Evolutionary conservation across 1,140 invertebrate genomes (phyloP), one percentile per base, ranked within the genome.

Genomic region (Lepidurus apus): DNA sequence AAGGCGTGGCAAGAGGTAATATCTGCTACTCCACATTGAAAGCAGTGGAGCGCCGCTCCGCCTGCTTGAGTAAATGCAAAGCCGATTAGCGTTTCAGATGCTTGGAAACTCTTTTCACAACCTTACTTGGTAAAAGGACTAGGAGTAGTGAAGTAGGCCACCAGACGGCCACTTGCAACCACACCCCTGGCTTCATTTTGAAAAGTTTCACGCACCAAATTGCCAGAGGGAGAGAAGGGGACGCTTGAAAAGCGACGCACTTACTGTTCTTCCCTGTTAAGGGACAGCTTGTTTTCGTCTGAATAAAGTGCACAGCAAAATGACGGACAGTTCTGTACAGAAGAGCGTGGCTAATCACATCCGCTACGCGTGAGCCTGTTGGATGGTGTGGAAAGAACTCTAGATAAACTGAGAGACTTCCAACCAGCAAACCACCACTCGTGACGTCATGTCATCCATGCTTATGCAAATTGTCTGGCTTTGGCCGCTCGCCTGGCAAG

Each of bases 371-470:
- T 34, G 34, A 34, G 34, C 34, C 34, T 34, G 2, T 65, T 7
- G 7, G 53, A 65, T 1, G 21, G 13, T 65, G 53, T n/a, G 53
- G 53, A 65, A 65, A 9, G 53, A n/a, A 65, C 53, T 21, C 10
- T n/a, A 65, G 17, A 21, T 65, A 21, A 65, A 17, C 53, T 65
- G 53, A 65, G 13, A 21, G 21, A 65, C 53, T 21, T 65, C 8
- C 21, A 7, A 65, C n/a, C n/a, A n/a, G n/a, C 17, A 65, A 65
- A 13, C 53, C 53, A 65, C 53, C 17, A 65, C 17, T 65, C 53
- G 53, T 65, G 53, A 65, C 53, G 53, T 65, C 53, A 65, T 65
- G 53, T 65, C 53, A 17, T 65, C 53, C 53, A 1, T 65, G 53
- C 21, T 65, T 65, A 65, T n/a, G 53, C 53, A 65, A 65, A 65